Percentiles rank a stretch among this genome's conserved stretches.
Evolutionary conservation across 2,113 vertebrate genomes (phyloP).

Genomic region (Aepyceros melampus): DNA sequence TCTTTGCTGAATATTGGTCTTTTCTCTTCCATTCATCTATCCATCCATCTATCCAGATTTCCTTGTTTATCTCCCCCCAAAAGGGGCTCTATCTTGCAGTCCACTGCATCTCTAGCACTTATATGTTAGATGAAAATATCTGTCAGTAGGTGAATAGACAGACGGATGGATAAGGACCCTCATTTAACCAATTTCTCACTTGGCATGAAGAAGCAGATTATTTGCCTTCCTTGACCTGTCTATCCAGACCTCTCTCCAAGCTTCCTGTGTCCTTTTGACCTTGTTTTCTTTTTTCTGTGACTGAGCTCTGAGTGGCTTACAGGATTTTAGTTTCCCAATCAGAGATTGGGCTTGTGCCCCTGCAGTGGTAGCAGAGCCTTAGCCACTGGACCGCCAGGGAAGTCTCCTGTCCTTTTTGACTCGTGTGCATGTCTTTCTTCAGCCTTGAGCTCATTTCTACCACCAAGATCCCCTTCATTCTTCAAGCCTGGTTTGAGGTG

Average conservation of each 20-base stretch:
- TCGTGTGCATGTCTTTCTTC: background rate
- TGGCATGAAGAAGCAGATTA: background rate
- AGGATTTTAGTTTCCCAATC: background rate
- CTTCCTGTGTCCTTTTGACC: background rate
- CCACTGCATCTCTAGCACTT: background rate
- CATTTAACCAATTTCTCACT: background rate
- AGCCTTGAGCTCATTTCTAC: background rate
- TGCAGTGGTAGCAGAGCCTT: background rate
- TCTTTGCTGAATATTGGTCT: background rate
- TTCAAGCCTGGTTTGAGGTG: background rate
- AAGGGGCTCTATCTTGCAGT: background rate
- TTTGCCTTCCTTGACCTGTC: background rate
- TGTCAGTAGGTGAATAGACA: background rate
- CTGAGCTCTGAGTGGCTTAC: background rate
- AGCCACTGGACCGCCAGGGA: background rate
- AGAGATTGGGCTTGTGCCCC: rapidly evolving
- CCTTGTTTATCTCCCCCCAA: background rate
- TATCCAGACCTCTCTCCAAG: background rate
- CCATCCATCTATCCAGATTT: background rate
- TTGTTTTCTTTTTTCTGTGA: background rate
- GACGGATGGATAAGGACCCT: background rate
- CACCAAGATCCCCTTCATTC: background rate
- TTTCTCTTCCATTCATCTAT: background rate
- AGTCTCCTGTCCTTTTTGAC: background rate
- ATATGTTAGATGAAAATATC: background rate